Base-by-base conservation (phyloP, 1,140 invertebrate genomes). In the Lordiphosa stackelbergi region DNA sequence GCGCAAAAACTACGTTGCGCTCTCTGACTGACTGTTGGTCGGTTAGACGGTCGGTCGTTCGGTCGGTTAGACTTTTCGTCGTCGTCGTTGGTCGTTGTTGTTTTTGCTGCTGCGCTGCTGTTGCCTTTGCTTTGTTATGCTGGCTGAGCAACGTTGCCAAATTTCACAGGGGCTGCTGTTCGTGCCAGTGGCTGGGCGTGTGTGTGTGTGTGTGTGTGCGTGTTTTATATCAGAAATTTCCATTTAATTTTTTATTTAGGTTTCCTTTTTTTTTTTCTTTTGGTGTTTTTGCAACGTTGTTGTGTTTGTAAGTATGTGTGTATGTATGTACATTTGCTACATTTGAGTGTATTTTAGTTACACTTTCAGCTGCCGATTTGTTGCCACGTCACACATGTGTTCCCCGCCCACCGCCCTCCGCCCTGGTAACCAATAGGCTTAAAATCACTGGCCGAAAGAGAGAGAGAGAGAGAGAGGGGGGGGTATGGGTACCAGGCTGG, bases 181-280 rank as follows among this genome's bases (percentile, higher is more conserved):
- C 36, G n/a, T 28, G 34, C 28, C 35, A 45, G 28, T 51, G 51
- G 34, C 16, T 51, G 37, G 37, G 7, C 48, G 13, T 37, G 37
- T 42, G 7, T 53, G 13, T 37, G 16, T 48, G 13, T 35, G 11
- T 42, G 12, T 48, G 35, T 40, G 40, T 69, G 41, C 57, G 70
- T 70, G 71, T 72, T 83, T 81, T 75, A 75, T 83, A 71, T 81
- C 77, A 81, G 75, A 81, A 81, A 81, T 81, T 81, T 81, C 74
- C 75, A 81, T 81, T 83, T 81, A 81, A 81, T 75, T 81, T 81
- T 79, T 81, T 81, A 79, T 81, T 81, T 81, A 64, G 71, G 66
- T 81, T 81, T 81, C 66, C 58, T 75, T 68, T 13, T 54, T 45
- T 41, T 61, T 61, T 53, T 58, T 16, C n/a, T n/a, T n/a, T n/a